These are phyloP conservation scores for Channa striata DNA, from an alignment of 2,797 vertebrate genomes.

Conservation along the genomic window DNA sequence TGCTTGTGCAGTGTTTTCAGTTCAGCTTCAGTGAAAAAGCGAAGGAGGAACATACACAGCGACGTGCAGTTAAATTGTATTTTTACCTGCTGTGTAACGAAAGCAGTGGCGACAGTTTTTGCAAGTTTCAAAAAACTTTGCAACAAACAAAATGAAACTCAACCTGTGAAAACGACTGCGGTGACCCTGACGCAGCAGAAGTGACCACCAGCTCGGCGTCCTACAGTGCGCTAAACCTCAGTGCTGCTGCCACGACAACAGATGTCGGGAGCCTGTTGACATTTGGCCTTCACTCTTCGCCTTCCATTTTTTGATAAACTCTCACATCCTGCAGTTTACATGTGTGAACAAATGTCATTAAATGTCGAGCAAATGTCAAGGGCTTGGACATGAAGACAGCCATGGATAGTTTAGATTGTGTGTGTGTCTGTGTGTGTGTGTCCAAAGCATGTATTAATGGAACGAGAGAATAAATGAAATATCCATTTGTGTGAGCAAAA, in stretches of 20 bases:
- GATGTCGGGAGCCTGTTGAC: constrained; percentile 79
- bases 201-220: constrained; percentile 14
- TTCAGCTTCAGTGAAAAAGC: not conserved
- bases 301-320: constrained; percentile 67
- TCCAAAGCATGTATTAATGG: not conserved
- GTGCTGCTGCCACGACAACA: constrained; percentile 59
- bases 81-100: not conserved
- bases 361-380: constrained; percentile 87
- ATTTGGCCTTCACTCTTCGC: constrained; percentile 73
- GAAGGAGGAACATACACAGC: no score
- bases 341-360: constrained; percentile 83
- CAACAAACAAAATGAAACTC: not conserved
- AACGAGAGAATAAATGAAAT: not conserved
- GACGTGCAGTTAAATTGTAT: not conserved
- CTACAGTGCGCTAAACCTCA: constrained; percentile 45
- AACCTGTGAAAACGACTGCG: not conserved
- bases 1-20: not conserved
- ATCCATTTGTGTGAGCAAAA: no score
- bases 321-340: constrained; percentile 71
- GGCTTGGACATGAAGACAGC: constrained; percentile 47
- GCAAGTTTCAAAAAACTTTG: not conserved
- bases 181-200: constrained; percentile 30
- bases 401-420: constrained; percentile 4
- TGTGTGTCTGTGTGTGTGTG: not conserved
- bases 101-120: not conserved